Conservation (phyloP, 2,797 vertebrate genomes). For the Amblyopsis hoosieri region DNA sequence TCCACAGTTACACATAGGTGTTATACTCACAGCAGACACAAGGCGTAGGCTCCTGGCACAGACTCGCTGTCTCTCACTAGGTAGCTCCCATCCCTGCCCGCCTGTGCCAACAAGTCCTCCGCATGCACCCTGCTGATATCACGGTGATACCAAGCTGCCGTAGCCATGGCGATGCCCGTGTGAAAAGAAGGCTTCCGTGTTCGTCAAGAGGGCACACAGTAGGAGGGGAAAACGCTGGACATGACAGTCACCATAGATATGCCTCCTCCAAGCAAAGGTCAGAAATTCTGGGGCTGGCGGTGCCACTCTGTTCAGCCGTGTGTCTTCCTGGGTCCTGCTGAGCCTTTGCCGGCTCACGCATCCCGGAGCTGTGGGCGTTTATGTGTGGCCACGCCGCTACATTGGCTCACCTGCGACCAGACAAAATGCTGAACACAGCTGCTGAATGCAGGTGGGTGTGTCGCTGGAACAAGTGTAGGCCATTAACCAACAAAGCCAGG, state of each 20-base stretch:
- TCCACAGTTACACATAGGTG: background rate
- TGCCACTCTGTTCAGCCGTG: slow-evolving; percentile 27
- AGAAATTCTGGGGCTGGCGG: slow-evolving; percentile 25
- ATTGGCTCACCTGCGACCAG: no score
- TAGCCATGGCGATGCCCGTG: slow-evolving; percentile 64
- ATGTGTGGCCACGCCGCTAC: background rate
- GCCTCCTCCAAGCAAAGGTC: background rate
- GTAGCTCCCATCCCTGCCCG: slow-evolving; percentile 86
- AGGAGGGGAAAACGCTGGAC: slow-evolving; percentile 32
- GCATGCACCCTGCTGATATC: slow-evolving; percentile 87
- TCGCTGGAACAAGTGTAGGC: slow-evolving; percentile 55
- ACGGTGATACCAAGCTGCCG: slow-evolving; percentile 84
- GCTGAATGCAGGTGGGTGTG: slow-evolving; percentile 54
- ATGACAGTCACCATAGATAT: slow-evolving; percentile 12
- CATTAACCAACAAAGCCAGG: slow-evolving; percentile 30
- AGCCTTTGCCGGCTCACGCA: slow-evolving; percentile 49
- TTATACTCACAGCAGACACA: slow-evolving; percentile 88
- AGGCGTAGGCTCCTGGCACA: slow-evolving; percentile 85
- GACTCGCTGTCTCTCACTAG: slow-evolving; percentile 91
- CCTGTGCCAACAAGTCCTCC: slow-evolving; percentile 85
- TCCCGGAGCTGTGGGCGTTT: slow-evolving; percentile 25
- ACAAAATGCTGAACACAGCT: slow-evolving; percentile 12
- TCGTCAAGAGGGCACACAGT: slow-evolving; percentile 55
- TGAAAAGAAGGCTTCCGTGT: slow-evolving; percentile 18
- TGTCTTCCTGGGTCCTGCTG: slow-evolving; percentile 43